A percentile compares a stretch with the other conserved stretches of the same genome.
These are phyloP conservation scores for Aphidius gifuensis DNA, from an alignment of 1,140 invertebrate species.

Conservation along the genomic window DNA sequence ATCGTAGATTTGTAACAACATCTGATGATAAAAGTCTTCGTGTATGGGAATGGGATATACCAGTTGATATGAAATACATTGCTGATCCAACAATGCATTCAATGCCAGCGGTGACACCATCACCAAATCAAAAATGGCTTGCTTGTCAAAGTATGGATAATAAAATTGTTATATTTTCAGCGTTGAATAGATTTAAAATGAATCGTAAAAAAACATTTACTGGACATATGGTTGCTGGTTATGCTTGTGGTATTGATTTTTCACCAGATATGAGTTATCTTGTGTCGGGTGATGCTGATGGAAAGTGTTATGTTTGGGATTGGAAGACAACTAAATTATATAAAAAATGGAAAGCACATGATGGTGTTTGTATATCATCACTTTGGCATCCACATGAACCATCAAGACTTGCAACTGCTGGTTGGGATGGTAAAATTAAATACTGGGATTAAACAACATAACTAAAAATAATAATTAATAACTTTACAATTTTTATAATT, in stretches of 20 bases:
- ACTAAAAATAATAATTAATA: too few relatives aligned
- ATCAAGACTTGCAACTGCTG: slow-evolving; percentile 91
- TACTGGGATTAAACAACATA: slow-evolving; percentile 86
- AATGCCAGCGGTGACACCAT: slow-evolving; percentile 92
- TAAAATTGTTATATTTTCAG: slow-evolving; percentile 97
- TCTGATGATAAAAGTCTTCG: slow-evolving; percentile 99
- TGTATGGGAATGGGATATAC: slow-evolving; percentile 99
- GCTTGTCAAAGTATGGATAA: slow-evolving; percentile 99
- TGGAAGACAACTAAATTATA: slow-evolving; percentile 99
- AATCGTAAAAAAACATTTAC: slow-evolving; percentile 97
- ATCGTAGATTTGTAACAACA: slow-evolving; percentile 94
- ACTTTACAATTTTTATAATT: neutral
- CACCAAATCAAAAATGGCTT: slow-evolving; percentile 98
- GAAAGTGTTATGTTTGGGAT: slow-evolving; percentile 98
- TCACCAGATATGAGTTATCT: slow-evolving; percentile 99
- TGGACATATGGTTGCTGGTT: slow-evolving; percentile 99
- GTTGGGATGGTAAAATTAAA: slow-evolving; percentile 98
- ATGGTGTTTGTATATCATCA: slow-evolving; percentile 90
- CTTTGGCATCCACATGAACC: slow-evolving; percentile 99
- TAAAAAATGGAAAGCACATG: slow-evolving; percentile 98
- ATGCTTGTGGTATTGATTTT: slow-evolving; percentile 96
- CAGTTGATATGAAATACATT: slow-evolving; percentile 99
- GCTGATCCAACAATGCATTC: slow-evolving; percentile 99
- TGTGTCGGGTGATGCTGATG: slow-evolving; percentile 98
- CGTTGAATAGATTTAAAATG: slow-evolving; percentile 94